A percentile compares a stretch with the other conserved stretches of the same genome.
These are phyloP conservation scores for Mus spretus DNA, from an alignment of 2,797 vertebrate species.

Conservation along the genomic window DNA sequence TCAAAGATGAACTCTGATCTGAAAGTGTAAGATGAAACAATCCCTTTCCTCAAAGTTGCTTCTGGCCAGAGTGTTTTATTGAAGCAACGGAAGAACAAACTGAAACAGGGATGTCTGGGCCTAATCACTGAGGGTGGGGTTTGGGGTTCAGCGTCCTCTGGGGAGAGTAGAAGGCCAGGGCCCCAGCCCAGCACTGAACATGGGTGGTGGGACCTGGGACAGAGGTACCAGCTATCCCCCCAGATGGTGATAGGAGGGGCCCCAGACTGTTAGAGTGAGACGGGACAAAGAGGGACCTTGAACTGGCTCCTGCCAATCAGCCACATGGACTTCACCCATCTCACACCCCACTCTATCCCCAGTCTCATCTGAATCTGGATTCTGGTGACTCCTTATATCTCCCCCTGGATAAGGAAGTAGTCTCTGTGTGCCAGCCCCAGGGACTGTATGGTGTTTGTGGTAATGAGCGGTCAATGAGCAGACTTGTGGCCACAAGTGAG, in stretches of 20 bases:
- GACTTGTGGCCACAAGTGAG: background rate
- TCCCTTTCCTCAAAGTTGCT: background rate
- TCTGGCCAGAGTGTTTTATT: background rate
- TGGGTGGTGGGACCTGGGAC: background rate
- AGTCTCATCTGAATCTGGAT: background rate
- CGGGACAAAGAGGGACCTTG: background rate
- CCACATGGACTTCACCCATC: background rate
- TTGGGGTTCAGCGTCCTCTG: background rate
- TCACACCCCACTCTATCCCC: background rate
- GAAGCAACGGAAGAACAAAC: background rate
- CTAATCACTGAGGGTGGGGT: background rate
- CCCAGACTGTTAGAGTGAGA: background rate
- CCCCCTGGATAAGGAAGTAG: accelerated
- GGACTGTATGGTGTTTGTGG: too few relatives aligned
- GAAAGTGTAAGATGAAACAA: background rate
- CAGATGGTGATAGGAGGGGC: background rate
- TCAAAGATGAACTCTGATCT: too few relatives aligned
- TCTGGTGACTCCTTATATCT: background rate
- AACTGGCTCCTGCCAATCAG: background rate
- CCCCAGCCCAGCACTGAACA: background rate
- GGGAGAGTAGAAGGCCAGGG: background rate
- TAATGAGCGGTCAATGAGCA: background rate
- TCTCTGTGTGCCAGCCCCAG: accelerated
- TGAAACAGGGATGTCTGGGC: background rate
- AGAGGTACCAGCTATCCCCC: background rate